Evolutionary conservation across 2,113 vertebrate genomes (phyloP).

Genomic region (Chamaetylas fuelleborni): DNA sequence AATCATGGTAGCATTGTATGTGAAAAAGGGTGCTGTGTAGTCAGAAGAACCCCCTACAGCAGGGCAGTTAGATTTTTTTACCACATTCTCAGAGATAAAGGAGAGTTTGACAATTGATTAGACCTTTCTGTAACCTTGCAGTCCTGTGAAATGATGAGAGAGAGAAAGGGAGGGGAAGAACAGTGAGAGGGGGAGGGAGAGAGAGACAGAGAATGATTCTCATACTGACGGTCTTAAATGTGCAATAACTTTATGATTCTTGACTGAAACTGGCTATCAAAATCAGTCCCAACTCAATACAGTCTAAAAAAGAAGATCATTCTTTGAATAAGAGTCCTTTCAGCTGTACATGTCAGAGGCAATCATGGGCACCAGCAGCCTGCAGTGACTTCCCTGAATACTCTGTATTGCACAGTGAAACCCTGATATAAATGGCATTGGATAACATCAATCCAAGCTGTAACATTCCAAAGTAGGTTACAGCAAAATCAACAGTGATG

Average conservation of each 20-base stretch:
- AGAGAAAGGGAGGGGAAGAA: constrained; percentile 61
- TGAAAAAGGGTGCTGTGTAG: constrained; percentile 83
- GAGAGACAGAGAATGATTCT: constrained; percentile 74
- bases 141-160: constrained; percentile 80
- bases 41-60: constrained; percentile 82
- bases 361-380: constrained; percentile 75
- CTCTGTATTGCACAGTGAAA: constrained; percentile 59
- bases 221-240: constrained; percentile 79
- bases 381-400: constrained; percentile 68
- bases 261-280: constrained; percentile 86
- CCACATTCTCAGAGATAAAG: constrained; percentile 82
- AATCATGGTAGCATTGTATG: constrained; percentile 87
- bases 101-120: constrained; percentile 88
- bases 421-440: constrained; percentile 78
- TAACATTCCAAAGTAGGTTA: constrained; percentile 69
- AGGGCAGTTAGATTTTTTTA: constrained; percentile 80
- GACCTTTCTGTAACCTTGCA: constrained; percentile 84
- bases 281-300: constrained; percentile 83
- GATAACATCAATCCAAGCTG: constrained; percentile 71
- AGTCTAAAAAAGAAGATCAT: constrained; percentile 76
- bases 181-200: constrained; percentile 4
- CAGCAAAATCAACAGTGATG: constrained; percentile 76
- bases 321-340: constrained; percentile 75
- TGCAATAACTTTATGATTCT: constrained; percentile 85
- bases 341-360: constrained; percentile 71